Base-by-base conservation (phyloP, 1,140 invertebrate species). In the Contarinia nasturtii region DNA sequence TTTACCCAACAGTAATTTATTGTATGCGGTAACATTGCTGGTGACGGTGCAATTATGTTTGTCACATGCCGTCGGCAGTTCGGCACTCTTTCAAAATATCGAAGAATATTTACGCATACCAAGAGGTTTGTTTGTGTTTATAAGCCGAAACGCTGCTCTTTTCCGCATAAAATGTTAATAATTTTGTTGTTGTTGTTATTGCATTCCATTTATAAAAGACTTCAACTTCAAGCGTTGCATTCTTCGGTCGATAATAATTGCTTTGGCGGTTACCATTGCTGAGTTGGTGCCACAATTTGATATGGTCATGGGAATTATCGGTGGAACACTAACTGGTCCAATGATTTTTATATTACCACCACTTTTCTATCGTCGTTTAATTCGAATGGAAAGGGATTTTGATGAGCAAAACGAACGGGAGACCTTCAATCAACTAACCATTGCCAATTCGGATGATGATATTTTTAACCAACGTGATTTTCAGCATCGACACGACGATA, bases 281-380 rank as follows among this genome's bases (percentile, higher is more conserved):
- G 82, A 88, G 65, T 74, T 79, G 3, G 74, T 94, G 1, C 88
- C 90, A 0, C 70, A 79, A 51, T 93, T 93, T 58, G 87, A 90
- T 50, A 68, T 87, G n/a, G 78, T 94, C 2, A 82, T 94, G 76
- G 76, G 86, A 21, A 65, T 94, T 3, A 77, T 93, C 4, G 82
- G 82, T 5, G 88, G 88, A 14, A 81, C 82, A 0, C 73, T 91
- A 1, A 88, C 83, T 0, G 82, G 85, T 0, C 85, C 85, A 0
- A 59, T 92, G 7, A 77, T 89, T 49, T 89, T 90, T 50, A 71
- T 94, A 15, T 71, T 91, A 19, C 89, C 90, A 0, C 81, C 85
- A 1, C 51, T 93, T 17, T 79, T 92, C 51, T 92, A 92, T 57
- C 58, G 73, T 2, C 72, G 68, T 58, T 68, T 79, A 2, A 61